Evolutionary conservation across 2,888 invertebrate species (phyloP).

Genomic region (Drosophila imparisetae): DNA sequence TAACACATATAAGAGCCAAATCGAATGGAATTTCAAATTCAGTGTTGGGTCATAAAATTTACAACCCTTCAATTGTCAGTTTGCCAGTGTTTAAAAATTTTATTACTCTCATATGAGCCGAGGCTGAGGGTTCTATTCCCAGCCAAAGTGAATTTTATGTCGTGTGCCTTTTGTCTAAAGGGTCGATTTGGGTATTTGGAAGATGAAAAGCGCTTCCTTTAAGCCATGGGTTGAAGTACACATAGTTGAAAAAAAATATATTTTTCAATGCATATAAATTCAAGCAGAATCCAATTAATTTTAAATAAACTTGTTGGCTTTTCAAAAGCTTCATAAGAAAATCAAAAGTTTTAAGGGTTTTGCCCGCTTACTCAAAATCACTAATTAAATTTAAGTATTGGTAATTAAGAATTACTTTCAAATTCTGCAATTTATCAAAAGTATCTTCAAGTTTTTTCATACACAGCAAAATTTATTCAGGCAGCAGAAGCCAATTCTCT

Average conservation of each 20-base stretch:
- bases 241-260: constrained; percentile 3
- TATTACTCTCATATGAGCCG: constrained; percentile 43
- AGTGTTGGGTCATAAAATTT: constrained; percentile 52
- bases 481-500: constrained; percentile 1
- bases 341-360: background rate
- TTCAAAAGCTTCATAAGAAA: background rate
- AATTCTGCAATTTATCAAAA: constrained; percentile 45
- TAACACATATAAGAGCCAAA: constrained; percentile 29
- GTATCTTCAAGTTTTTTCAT: constrained; percentile 14
- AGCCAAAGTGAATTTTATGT: constrained; percentile 54
- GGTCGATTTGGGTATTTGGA: constrained; percentile 34
- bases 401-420: constrained; percentile 43
- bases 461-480: constrained; percentile 27
- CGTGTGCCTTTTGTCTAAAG: constrained; percentile 24
- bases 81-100: constrained; percentile 33
- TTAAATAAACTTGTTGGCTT: background rate
- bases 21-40: constrained; percentile 21
- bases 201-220: constrained; percentile 9
- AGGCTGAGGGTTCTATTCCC: constrained; percentile 23
- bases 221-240: background rate
- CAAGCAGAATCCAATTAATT: background rate
- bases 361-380: background rate
- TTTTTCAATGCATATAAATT: constrained; percentile 13
- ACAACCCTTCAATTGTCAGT: constrained; percentile 40
- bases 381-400: constrained; percentile 30